Evolutionary conservation across 2,888 invertebrate species (phyloP).

Genomic region (Lithophane socia): DNA sequence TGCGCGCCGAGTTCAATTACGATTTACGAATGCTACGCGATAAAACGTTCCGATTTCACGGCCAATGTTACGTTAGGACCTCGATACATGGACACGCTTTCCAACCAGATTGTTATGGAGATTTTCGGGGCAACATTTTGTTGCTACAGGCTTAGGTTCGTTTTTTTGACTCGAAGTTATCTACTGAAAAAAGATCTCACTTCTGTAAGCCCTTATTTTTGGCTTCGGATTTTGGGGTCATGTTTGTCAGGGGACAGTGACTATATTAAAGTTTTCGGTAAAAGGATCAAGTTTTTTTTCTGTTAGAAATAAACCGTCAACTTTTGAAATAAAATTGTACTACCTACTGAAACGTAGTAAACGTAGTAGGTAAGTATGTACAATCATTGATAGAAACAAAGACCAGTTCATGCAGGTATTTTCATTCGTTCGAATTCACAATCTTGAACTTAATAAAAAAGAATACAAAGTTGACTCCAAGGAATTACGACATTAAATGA

Average conservation of each 20-base stretch:
- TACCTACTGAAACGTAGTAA: background rate
- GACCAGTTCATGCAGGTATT: background rate
- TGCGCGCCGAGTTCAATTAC: slow-evolving; percentile 53
- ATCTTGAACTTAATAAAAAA: slow-evolving; percentile 21
- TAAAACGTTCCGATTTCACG: slow-evolving; percentile 62
- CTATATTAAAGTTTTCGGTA: background rate
- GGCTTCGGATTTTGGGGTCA: background rate
- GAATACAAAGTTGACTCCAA: slow-evolving; percentile 48
- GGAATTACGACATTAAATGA: slow-evolving; percentile 39
- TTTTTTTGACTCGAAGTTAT: background rate
- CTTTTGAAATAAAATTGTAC: background rate
- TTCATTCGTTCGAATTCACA: slow-evolving; percentile 8
- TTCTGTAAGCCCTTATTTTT: background rate
- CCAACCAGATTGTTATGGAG: slow-evolving; percentile 15
- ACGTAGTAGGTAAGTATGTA: no score
- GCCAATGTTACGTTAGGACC: slow-evolving; percentile 60
- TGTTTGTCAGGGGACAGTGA: background rate
- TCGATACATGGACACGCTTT: slow-evolving; percentile 37
- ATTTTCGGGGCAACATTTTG: slow-evolving; percentile 10
- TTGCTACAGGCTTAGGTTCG: background rate
- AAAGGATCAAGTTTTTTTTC: background rate
- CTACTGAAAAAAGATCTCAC: slow-evolving; percentile 2
- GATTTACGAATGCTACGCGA: slow-evolving; percentile 53
- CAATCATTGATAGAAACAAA: background rate
- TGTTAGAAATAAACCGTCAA: background rate